Percentiles rank a stretch among this genome's conserved stretches.
Evolutionary conservation across 2,797 vertebrate species (phyloP).

Genomic region (Ispidina lecontei): DNA sequence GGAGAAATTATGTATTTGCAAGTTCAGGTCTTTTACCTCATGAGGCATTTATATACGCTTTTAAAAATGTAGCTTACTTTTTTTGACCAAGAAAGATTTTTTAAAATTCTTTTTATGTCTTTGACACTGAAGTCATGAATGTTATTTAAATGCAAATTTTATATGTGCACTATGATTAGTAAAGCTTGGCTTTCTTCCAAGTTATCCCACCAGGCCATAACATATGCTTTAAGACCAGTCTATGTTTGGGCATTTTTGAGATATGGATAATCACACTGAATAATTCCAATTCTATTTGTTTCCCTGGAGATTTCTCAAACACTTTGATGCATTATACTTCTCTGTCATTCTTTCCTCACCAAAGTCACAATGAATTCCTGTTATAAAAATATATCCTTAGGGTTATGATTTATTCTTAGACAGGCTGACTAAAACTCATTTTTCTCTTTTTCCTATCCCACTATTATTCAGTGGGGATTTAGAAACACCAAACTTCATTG

Average conservation of each 20-base stretch:
- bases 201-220: neutral
- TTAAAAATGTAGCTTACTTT: neutral
- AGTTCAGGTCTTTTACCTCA: neutral
- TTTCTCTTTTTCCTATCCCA: neutral
- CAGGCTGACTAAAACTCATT: neutral
- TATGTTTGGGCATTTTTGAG: neutral
- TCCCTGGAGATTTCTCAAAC: slow-evolving; percentile 21
- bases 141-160: slow-evolving; percentile 10
- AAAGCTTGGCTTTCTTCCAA: slow-evolving; percentile 12
- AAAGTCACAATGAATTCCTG: slow-evolving; percentile 30
- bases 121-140: neutral
- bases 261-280: neutral
- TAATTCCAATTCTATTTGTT: slow-evolving; percentile 30
- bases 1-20: neutral
- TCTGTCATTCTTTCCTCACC: slow-evolving; percentile 10
- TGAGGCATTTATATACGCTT: neutral
- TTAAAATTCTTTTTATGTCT: neutral
- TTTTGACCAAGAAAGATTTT: neutral
- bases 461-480: neutral
- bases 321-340: slow-evolving; percentile 29
- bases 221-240: neutral
- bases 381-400: slow-evolving; percentile 41
- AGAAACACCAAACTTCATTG: neutral
- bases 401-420: slow-evolving; percentile 34
- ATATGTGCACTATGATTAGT: neutral